A percentile compares a stretch with the other conserved stretches of the same genome.
phyloP scores from a whole-genome alignment of 2,113 vertebrate species.

The Bothrops jararaca region DNA sequence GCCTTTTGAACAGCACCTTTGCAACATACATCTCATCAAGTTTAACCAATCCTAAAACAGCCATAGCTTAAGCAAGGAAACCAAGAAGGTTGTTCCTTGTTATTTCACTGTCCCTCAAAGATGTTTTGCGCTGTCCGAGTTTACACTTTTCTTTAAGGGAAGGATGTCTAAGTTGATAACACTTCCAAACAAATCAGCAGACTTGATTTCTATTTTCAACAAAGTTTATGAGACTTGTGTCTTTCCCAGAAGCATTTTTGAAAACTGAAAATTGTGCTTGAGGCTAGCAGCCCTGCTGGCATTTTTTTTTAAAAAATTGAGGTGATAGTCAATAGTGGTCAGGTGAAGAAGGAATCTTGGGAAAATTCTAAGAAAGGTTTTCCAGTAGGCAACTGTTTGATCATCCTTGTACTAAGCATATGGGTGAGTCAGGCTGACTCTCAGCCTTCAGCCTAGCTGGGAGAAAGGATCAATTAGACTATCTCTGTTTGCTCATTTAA shows the following conservation, averaged over 20 bases:
- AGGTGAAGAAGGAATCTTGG: not conserved
- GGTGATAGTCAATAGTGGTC: not conserved
- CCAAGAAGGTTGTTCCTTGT: not conserved
- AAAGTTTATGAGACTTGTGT: not conserved
- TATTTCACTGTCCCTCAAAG: not conserved
- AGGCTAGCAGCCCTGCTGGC: not conserved
- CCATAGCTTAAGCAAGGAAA: not conserved
- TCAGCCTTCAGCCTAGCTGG: not conserved
- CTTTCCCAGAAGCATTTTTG: not conserved
- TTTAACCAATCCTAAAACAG: not conserved
- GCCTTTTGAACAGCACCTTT: not conserved
- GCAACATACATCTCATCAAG: not conserved
- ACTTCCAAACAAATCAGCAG: not conserved
- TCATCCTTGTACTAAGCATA: not conserved
- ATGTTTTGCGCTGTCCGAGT: not conserved
- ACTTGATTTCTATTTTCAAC: not conserved
- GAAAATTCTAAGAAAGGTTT: not conserved
- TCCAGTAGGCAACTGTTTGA: not conserved
- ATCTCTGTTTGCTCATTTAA: not conserved
- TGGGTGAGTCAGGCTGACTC: not conserved
- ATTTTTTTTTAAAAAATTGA: not conserved
- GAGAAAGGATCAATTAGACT: not conserved
- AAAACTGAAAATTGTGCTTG: not conserved
- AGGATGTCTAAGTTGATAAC: not conserved
- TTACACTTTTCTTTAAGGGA: not conserved